Percentiles rank a stretch among this genome's conserved stretches.
Conservation (phyloP, 2,797 vertebrate species). For the Distichodus sexfasciatus region DNA sequence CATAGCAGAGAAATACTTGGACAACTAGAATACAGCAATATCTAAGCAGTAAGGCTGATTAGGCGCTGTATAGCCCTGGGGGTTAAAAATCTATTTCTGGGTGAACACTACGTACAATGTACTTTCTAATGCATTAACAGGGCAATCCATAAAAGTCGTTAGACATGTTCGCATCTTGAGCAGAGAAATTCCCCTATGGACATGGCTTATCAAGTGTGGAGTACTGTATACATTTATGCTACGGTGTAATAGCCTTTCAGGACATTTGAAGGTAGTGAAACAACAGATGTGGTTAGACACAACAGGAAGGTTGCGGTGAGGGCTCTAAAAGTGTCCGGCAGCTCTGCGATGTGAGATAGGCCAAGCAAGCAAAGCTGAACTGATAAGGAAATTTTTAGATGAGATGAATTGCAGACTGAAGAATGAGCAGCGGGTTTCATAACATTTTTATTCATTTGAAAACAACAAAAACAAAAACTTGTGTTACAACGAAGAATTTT, state of each 20-base stretch:
- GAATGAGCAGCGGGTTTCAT: too few relatives aligned
- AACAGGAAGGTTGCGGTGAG: slow-evolving; percentile 26
- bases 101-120: too few relatives aligned
- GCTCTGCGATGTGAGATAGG: slow-evolving; percentile 9
- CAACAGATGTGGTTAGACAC: slow-evolving; percentile 21
- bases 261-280: slow-evolving; percentile 7
- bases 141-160: too few relatives aligned
- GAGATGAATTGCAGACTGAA: not conserved
- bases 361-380: not conserved
- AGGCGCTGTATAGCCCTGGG: not conserved
- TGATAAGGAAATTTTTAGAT: not conserved
- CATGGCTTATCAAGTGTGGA: too few relatives aligned
- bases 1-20: not conserved
- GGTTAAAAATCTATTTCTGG: not conserved
- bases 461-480: too few relatives aligned
- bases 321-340: not conserved
- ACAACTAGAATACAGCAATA: too few relatives aligned
- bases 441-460: too few relatives aligned
- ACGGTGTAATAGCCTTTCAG: not conserved
- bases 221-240: not conserved
- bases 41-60: too few relatives aligned
- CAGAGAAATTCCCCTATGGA: too few relatives aligned
- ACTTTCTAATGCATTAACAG: too few relatives aligned
- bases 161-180: too few relatives aligned
- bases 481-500: too few relatives aligned